Percentiles rank a stretch among this genome's conserved stretches.
Evolutionary conservation across 2,888 invertebrate genomes (phyloP).

Genomic region (Tetrapedia diversipes): DNA sequence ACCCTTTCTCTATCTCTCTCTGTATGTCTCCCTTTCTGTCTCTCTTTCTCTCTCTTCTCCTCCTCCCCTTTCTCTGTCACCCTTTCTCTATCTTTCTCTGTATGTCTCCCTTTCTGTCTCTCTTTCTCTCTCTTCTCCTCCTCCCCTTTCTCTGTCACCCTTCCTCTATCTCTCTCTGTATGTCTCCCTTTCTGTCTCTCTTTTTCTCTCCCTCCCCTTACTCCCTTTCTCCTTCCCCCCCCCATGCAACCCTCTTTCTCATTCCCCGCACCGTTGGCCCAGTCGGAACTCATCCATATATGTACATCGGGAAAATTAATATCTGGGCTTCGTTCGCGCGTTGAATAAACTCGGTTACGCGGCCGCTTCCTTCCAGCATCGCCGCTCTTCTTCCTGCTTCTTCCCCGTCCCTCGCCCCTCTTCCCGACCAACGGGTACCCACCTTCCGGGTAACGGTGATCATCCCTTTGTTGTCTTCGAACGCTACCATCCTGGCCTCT

Average conservation of each 20-base stretch:
- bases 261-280: slow-evolving; percentile 58
- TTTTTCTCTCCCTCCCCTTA: slow-evolving; percentile 10
- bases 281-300: slow-evolving; percentile 81
- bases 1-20: slow-evolving; percentile 25
- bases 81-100: slow-evolving; percentile 23
- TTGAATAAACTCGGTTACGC: slow-evolving; percentile 77
- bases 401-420: not conserved
- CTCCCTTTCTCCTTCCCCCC: slow-evolving; percentile 22
- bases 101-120: slow-evolving; percentile 12
- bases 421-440: too few species aligned
- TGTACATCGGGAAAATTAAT: slow-evolving; percentile 82
- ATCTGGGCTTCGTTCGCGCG: slow-evolving; percentile 75
- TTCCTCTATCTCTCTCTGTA: slow-evolving; percentile 22
- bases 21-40: slow-evolving; percentile 4
- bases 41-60: slow-evolving; percentile 25
- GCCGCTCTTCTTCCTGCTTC: slow-evolving; percentile 23
- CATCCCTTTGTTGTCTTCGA: slow-evolving; percentile 46
- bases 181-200: slow-evolving; percentile 23
- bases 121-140: slow-evolving; percentile 21
- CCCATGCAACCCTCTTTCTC: slow-evolving; percentile 25
- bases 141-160: slow-evolving; percentile 11
- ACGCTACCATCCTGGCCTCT: slow-evolving; percentile 17
- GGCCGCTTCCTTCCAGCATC: slow-evolving; percentile 41
- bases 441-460: slow-evolving; percentile 49
- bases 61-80: slow-evolving; percentile 4